Evolutionary conservation across 2,113 vertebrate genomes (phyloP), one percentile per base, ranked within the genome.

Genomic region (Phaethornis superciliosus): DNA sequence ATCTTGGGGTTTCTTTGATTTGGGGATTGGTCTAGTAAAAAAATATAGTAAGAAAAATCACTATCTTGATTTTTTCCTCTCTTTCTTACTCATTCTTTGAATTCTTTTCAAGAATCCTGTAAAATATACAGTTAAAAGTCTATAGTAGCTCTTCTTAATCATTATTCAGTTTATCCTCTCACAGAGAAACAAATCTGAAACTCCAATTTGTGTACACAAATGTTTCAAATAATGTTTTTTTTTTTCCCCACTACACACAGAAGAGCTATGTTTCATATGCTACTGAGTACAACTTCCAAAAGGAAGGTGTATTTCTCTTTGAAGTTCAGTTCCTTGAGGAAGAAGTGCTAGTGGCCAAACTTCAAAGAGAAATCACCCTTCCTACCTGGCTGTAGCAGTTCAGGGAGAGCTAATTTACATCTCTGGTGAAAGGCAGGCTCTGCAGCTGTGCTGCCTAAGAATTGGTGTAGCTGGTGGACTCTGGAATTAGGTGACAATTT

Each of bases 281-380:
- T 82, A 69, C 37, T 24, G 15, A 92, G n/a, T 37, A 10, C 23
- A 82, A 37, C 63, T 82, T 58, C 70, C 55, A 80, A 94, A 90
- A 79, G 77, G 69, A 94, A 89, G 90, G 60, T 92, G 2, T 83
- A 78, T 77, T 91, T 95, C 23, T 55, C 89, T 94, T 96, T 95
- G 93, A 95, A 95, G 94, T 85, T 88, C 51, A 47, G 35, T 60
- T 92, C n/a, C 51, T 87, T 81, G 42, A 85, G 78, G 92, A 94
- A 90, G 46, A 81, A 94, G 49, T 22, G 59, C 74, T 95, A 88
- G 81, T 94, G 81, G 91, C 89, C 89, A 87, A 87, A 94, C 94
- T 94, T 97, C 96, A 97, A 97, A 96, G 91, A 76, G 64, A 95
- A 96, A 26, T 19, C 85, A 81, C 70, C 91, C 86, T 96, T 89